Evolutionary conservation across 2,113 vertebrate species (phyloP).

Genomic region (Tachysurus fulvidraco): DNA sequence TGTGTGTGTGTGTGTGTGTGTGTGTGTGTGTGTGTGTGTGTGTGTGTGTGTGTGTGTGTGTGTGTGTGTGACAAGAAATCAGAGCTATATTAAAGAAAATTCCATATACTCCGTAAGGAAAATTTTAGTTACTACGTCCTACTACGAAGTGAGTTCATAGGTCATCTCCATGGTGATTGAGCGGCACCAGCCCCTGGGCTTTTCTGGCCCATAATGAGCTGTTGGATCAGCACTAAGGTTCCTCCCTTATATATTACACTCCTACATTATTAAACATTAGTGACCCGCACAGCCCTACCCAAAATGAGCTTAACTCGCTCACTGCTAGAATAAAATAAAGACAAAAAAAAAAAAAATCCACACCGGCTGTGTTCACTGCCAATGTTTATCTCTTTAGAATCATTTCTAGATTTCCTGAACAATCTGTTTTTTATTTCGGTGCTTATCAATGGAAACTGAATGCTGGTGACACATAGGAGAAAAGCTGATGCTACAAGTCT

Average conservation of each 20-base stretch:
- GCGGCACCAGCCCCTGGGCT: constrained; percentile 17
- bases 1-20: constrained; percentile 6
- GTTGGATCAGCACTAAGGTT: constrained; percentile 17
- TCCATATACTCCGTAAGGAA: not conserved
- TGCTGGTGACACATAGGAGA: not conserved
- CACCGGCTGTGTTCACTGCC: no score
- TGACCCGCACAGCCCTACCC: constrained; percentile 26
- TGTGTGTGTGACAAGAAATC: constrained; percentile 10
- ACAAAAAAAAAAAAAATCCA: not conserved
- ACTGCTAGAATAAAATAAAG: not conserved
- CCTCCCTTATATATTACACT: constrained; percentile 39
- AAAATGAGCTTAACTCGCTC: constrained; percentile 36
- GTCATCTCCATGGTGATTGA: constrained; percentile 37
- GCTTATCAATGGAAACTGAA: not conserved
- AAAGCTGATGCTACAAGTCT: not conserved
- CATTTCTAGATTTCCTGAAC: not conserved
- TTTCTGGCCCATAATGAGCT: constrained; percentile 25
- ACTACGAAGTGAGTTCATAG: constrained; percentile 9
- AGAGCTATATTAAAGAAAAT: constrained; percentile 29
- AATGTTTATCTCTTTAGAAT: not conserved
- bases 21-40: not conserved
- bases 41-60: not conserved
- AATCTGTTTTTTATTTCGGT: not conserved
- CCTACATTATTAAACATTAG: constrained; percentile 44
- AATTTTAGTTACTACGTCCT: constrained; percentile 1